Base-by-base conservation (phyloP, 2,113 vertebrate genomes). In the Microcebus griseorufus region DNA sequence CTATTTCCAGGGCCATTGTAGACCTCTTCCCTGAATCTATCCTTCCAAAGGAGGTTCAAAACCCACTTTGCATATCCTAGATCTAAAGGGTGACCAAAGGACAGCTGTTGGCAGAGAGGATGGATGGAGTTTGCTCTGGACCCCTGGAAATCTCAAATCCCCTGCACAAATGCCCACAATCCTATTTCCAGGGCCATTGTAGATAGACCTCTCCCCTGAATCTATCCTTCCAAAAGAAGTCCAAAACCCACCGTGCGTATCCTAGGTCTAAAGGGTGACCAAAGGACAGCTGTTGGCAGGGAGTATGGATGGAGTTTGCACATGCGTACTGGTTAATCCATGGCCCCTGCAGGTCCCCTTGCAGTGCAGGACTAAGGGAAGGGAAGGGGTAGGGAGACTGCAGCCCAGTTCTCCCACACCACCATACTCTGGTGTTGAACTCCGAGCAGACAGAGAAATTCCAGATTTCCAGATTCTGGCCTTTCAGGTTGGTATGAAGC, bases 31-130 rank as follows among this genome's bases (percentile, higher is more conserved):
- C 17, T 67, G 14, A 2, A 6, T 20, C 32, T 11, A 5, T 23
- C 48, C 16, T 85, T 37, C 62, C 65, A 75, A 60, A 8, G 29
- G 22, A 79, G 2, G 32, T 14, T 20, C 32, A 75, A 9, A 48
- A 0, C 9, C 32, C 34, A 18, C 10, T 10, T 0, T 80, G n/a
- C 45, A 16, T 6, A 12, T 6, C 10, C 3, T 62, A 12, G 7
- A 45, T 25, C 42, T 72, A 11, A 67, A 76, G 51, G 18, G 2
- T 9, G 3, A 20, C 9, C 65, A 85, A 53, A 25, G 18, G 42
- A 72, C 9, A 88, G n/a, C 20, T 58, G 14, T 32, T 42, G 48
- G 48, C 64, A 55, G 20, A 53, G 48, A 69, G 39, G 58, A 32
- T 62, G 37, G 17, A 14, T 14, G 42, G 42, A 42, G 42, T 42